These are phyloP conservation scores for Syngnathus rostellatus DNA, from an alignment of 2,797 vertebrate species.

Conservation along the genomic window DNA sequence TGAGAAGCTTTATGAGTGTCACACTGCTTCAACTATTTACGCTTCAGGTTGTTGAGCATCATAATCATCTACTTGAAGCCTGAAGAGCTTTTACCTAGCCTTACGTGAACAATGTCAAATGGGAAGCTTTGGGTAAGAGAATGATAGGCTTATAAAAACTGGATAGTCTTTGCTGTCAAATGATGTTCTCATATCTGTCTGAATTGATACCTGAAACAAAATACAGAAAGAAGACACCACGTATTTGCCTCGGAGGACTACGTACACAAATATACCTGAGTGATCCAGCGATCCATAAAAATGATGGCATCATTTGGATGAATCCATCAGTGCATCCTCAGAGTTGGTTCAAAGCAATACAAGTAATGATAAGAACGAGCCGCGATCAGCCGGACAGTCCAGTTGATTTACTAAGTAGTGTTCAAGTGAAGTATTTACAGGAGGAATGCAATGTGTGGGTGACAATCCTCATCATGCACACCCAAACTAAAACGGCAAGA, in stretches of 20 bases:
- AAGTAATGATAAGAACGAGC: neutral
- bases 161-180: too few relatives aligned
- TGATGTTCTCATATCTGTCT: too few relatives aligned
- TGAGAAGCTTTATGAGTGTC: neutral
- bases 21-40: neutral
- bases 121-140: too few relatives aligned
- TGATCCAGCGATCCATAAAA: too few relatives aligned
- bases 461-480: conserved; percentile 32
- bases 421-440: conserved; percentile 43
- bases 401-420: conserved; percentile 14
- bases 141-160: too few relatives aligned
- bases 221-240: too few relatives aligned
- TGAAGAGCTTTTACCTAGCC: neutral
- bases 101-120: neutral
- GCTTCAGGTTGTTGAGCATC: neutral
- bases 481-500: conserved; percentile 46
- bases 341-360: neutral
- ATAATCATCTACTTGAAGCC: neutral
- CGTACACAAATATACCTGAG: too few relatives aligned
- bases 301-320: neutral
- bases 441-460: conserved; percentile 42
- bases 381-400: neutral
- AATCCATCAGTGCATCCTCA: neutral
- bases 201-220: too few relatives aligned
- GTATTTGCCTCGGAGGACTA: too few relatives aligned